These are phyloP conservation scores for Pygathrix nemaeus DNA, from an alignment of 2,113 vertebrate genomes.

Conservation along the genomic window DNA sequence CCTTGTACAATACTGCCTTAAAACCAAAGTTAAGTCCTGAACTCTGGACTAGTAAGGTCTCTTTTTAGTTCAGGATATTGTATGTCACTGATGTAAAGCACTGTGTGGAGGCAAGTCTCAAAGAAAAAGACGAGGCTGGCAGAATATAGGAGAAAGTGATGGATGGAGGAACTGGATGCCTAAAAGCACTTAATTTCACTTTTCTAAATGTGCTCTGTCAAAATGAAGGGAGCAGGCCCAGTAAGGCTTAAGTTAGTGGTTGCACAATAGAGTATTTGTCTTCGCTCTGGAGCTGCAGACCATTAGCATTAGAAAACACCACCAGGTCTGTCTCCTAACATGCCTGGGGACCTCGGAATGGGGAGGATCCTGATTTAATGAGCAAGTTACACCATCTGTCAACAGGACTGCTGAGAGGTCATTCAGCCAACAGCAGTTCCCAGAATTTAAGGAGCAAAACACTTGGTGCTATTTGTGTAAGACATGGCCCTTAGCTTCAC, in stretches of 20 bases:
- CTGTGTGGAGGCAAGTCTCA: not conserved
- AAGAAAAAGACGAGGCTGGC: slow-evolving; percentile 21
- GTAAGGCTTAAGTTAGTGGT: slow-evolving; percentile 69
- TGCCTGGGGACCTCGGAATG: slow-evolving; percentile 75
- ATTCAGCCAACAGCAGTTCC: slow-evolving; percentile 65
- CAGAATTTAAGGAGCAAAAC: slow-evolving; percentile 57
- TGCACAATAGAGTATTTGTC: slow-evolving; percentile 72
- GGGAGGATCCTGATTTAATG: slow-evolving; percentile 81
- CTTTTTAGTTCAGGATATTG: not conserved
- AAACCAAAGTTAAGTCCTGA: not conserved
- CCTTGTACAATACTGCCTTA: not conserved
- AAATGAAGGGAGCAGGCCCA: slow-evolving; percentile 34
- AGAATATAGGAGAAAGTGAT: not conserved
- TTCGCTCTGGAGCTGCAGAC: slow-evolving; percentile 63
- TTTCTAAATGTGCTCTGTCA: slow-evolving; percentile 68
- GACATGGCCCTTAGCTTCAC: not conserved
- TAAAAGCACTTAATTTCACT: slow-evolving; percentile 49
- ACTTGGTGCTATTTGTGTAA: not conserved
- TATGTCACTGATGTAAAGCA: not conserved
- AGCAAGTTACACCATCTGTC: slow-evolving; percentile 82
- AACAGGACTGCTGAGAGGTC: slow-evolving; percentile 75
- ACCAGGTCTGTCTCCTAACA: slow-evolving; percentile 77
- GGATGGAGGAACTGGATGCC: slow-evolving; percentile 32
- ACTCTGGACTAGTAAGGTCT: not conserved
- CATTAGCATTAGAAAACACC: slow-evolving; percentile 66